phyloP scores from a whole-genome alignment of 2,888 invertebrate genomes.

The Caradrina kadenii region DNA sequence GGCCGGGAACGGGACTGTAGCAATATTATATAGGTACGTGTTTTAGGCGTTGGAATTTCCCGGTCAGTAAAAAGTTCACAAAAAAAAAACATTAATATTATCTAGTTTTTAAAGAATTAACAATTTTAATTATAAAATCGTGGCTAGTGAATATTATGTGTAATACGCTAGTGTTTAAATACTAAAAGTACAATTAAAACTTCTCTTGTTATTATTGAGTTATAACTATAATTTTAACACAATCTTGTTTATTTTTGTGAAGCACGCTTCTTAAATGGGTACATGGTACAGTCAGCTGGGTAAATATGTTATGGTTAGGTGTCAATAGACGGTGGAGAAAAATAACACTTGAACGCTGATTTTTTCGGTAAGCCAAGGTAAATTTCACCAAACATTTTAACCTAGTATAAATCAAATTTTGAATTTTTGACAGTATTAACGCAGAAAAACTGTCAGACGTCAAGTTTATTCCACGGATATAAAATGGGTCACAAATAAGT shows the following conservation, averaged over 20 bases:
- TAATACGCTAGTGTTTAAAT: conserved; percentile 64
- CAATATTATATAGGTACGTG: neutral
- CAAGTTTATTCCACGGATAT: neutral
- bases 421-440: neutral
- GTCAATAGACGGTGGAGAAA: no score
- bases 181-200: conserved; percentile 63
- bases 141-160: conserved; percentile 73
- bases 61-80: conserved; percentile 4
- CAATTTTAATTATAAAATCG: conserved; percentile 63
- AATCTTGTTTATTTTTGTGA: conserved; percentile 26
- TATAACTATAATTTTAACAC: conserved; percentile 25
- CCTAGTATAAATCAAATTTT: neutral
- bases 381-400: neutral
- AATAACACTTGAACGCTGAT: no score
- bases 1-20: neutral
- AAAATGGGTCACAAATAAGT: conserved; percentile 8
- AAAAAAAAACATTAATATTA: conserved; percentile 31
- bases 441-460: neutral
- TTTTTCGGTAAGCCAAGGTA: no score
- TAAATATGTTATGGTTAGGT: neutral
- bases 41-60: neutral
- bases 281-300: conserved; percentile 28
- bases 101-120: conserved; percentile 39
- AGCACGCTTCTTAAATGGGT: conserved; percentile 6
- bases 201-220: conserved; percentile 33